A percentile compares a stretch with the other conserved stretches of the same genome.
phyloP scores from a whole-genome alignment of 1,140 invertebrate genomes.

The Gryllus bimaculatus region DNA sequence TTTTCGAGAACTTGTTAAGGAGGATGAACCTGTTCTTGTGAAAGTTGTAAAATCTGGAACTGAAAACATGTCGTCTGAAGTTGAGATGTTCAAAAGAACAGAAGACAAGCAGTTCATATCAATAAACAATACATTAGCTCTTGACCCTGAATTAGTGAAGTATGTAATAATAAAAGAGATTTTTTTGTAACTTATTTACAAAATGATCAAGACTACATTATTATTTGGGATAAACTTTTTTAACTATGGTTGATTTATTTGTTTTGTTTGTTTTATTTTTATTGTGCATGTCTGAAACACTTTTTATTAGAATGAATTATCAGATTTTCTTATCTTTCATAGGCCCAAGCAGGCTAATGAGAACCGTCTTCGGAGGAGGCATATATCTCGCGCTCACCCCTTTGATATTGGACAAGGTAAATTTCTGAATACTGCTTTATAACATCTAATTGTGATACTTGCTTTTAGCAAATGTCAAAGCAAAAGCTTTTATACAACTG shows the following conservation, averaged over 20 bases:
- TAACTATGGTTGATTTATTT: background rate
- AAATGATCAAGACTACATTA: background rate
- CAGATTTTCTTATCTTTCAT: background rate
- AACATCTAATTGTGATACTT: background rate
- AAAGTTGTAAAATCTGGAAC: constrained; percentile 31
- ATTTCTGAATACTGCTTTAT: background rate
- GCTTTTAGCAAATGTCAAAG: background rate
- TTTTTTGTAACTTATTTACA: background rate
- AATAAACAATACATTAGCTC: constrained; percentile 46
- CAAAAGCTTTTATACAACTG: no score
- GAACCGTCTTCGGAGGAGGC: background rate
- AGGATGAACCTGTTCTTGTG: constrained; percentile 34
- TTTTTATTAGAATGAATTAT: no score
- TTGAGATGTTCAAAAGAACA: constrained; percentile 51
- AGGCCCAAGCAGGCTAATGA: background rate
- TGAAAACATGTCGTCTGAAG: constrained; percentile 30
- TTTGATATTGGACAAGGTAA: background rate
- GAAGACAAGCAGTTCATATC: constrained; percentile 45
- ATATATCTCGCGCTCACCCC: background rate
- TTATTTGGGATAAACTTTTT: background rate
- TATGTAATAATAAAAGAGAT: background rate
- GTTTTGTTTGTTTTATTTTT: background rate
- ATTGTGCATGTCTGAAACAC: background rate
- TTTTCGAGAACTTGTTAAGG: constrained; percentile 37
- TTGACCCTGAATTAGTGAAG: constrained; percentile 32